Percentiles rank a stretch among this genome's conserved stretches.
Evolutionary conservation across 92 coral and sea anemone species (phyloP).

Genomic region (Zoanthus gigantus): DNA sequence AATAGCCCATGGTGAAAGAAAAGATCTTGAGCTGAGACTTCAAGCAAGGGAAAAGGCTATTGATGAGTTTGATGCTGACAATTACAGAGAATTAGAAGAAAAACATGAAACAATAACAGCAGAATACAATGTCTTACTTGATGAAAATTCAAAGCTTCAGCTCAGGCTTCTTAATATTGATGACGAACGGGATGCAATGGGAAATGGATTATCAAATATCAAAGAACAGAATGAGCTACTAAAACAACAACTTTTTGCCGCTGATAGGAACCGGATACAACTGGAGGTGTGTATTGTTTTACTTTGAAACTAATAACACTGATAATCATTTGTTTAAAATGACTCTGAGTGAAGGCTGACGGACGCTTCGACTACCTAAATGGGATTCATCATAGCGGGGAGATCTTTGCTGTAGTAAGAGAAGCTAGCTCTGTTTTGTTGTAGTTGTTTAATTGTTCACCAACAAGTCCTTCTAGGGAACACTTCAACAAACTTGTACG

Average conservation of each 20-base stretch:
- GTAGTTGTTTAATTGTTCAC: background rate
- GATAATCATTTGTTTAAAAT: no score
- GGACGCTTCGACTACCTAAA: no score
- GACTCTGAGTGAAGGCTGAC: no score
- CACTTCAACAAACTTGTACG: no score
- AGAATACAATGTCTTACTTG: conserved; percentile 56
- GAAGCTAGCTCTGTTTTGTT: background rate
- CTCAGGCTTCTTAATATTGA: conserved; percentile 16
- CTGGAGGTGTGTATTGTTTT: conserved; percentile 23
- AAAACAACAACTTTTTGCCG: conserved; percentile 35
- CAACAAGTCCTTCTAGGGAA: background rate
- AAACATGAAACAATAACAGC: conserved; percentile 61
- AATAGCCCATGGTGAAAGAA: conserved; percentile 32
- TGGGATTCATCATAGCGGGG: background rate
- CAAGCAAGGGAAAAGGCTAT: background rate
- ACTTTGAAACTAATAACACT: background rate
- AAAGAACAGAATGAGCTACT: conserved; percentile 11
- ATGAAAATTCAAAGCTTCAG: conserved; percentile 46
- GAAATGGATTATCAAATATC: conserved; percentile 1
- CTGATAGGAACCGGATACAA: conserved; percentile 43
- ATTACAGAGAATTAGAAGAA: conserved; percentile 61
- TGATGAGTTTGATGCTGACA: conserved; percentile 47
- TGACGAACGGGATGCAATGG: conserved; percentile 30
- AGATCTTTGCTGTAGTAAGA: background rate
- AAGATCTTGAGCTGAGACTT: conserved; percentile 32